Base-by-base conservation (phyloP, 2,888 invertebrate genomes). In the Linnaemya tessellans region DNA sequence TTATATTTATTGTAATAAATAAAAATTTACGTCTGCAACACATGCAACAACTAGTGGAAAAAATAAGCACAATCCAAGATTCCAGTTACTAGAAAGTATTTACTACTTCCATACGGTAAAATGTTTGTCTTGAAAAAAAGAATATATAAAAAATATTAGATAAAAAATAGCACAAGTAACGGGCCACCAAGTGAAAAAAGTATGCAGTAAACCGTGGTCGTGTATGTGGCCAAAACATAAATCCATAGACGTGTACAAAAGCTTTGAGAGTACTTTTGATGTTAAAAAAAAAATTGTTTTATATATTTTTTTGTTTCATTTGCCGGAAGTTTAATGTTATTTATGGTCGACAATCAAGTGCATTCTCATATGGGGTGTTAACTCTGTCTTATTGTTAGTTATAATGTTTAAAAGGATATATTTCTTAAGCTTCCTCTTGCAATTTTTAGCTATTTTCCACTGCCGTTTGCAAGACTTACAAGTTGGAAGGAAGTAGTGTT, bases 261-360 rank as follows among this genome's bases (percentile, higher is more conserved):
- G 38, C 41, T 54, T 9, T 13, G 10, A 56, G 38, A 58, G 51
- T 18, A 56, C 11, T 54, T 35, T 30, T 35, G 20, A n/a, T 43
- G 41, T 41, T 43, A 71, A 71, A 73, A 20, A 71, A 58, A 65
- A 25, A 11, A 3, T 3, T 30, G n/a, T n/a, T n/a, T 3, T 30
- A 30, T 30, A 30, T 30, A 30, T 46, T 20, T 75, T 71, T 67
- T 68, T 49, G 41, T 41, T 35, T 1, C 58, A 82, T 82, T 85
- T 78, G 78, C 64, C 85, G 85, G 85, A 85, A 85, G 85, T 85
- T 85, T 79, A 85, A 82, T 49, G 85, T 85, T 85, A 85, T 85
- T 82, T 85, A 85, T 85, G 82, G 82, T 82, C 81, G 78, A 74
- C 82, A 85, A 85, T 85, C 85, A 85, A 85, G 85, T 82, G 85